Conservation (phyloP, 2,113 vertebrate genomes). For the Oreochromis aureus region DNA sequence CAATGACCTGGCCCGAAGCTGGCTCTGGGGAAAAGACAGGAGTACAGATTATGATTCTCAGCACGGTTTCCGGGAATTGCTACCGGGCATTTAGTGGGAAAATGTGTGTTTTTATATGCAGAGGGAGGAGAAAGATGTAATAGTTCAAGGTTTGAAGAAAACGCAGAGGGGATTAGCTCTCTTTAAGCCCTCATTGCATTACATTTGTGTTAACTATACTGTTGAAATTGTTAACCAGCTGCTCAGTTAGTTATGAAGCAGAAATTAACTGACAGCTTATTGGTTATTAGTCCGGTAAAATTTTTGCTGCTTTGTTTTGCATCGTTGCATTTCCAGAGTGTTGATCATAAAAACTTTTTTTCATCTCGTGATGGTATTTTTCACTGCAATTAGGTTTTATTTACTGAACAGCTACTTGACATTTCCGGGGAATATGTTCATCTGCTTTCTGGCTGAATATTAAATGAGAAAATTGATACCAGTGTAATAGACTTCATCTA, state of each 20-base stretch:
- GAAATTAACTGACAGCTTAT: background rate
- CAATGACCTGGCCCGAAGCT: slow-evolving; percentile 21
- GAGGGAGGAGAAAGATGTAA: background rate
- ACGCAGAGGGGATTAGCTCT: background rate
- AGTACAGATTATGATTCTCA: slow-evolving; percentile 31
- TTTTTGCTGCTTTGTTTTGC: background rate
- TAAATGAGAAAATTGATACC: background rate
- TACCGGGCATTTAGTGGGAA: background rate
- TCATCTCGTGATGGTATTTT: background rate
- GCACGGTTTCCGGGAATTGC: background rate
- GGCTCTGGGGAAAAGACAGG: background rate
- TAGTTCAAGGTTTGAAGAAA: background rate
- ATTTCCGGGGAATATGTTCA: background rate
- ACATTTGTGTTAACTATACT: background rate
- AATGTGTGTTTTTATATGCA: slow-evolving; percentile 6
- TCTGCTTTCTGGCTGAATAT: background rate
- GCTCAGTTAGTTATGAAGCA: background rate
- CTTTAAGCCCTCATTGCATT: background rate
- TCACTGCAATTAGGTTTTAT: background rate
- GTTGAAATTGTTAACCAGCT: background rate
- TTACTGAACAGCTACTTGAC: background rate
- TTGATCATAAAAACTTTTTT: background rate
- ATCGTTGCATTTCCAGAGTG: background rate
- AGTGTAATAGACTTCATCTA: background rate
- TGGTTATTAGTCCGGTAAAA: background rate